Conservation (phyloP, 2,888 invertebrate species). For the Hoplodrina ambigua region DNA sequence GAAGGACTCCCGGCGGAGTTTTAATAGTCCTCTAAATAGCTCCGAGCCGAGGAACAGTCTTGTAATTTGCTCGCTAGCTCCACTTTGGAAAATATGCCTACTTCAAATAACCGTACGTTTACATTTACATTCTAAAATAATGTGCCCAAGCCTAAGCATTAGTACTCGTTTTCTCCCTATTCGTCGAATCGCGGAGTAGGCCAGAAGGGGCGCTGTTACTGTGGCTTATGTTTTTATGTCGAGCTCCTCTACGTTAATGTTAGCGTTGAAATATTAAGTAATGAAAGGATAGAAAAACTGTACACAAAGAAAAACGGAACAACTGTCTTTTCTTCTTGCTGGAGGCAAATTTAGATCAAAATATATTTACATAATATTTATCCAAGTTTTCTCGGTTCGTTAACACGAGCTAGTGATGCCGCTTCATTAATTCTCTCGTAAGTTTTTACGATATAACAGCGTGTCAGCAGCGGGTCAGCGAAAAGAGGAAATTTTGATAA, state of each 20-base stretch:
- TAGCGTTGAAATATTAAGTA: slow-evolving; percentile 60
- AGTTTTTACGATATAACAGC: slow-evolving; percentile 53
- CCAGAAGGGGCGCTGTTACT: slow-evolving; percentile 34
- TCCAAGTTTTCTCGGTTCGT: slow-evolving; percentile 58
- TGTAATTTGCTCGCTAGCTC: slow-evolving; percentile 78
- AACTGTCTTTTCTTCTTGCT: slow-evolving; percentile 32
- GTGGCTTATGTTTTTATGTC: slow-evolving; percentile 53
- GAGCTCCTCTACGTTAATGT: slow-evolving; percentile 43
- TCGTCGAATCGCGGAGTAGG: slow-evolving; percentile 54
- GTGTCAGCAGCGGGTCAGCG: slow-evolving; percentile 44
- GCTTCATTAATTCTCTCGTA: slow-evolving; percentile 59
- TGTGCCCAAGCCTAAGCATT: slow-evolving; percentile 65
- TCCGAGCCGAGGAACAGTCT: slow-evolving; percentile 74
- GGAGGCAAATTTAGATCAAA: slow-evolving; percentile 39
- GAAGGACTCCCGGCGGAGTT: slow-evolving; percentile 77
- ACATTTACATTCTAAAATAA: slow-evolving; percentile 73
- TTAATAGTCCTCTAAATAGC: slow-evolving; percentile 83
- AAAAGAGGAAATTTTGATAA: slow-evolving; percentile 61
- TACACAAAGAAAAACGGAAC: slow-evolving; percentile 46
- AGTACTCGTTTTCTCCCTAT: slow-evolving; percentile 68
- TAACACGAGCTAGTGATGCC: slow-evolving; percentile 51
- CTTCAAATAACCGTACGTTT: slow-evolving; percentile 64
- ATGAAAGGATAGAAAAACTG: slow-evolving; percentile 49
- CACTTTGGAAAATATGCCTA: slow-evolving; percentile 76
- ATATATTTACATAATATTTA: slow-evolving; percentile 55